phyloP scores from a whole-genome alignment of 2,888 invertebrate genomes.

The Catonia carolina region DNA sequence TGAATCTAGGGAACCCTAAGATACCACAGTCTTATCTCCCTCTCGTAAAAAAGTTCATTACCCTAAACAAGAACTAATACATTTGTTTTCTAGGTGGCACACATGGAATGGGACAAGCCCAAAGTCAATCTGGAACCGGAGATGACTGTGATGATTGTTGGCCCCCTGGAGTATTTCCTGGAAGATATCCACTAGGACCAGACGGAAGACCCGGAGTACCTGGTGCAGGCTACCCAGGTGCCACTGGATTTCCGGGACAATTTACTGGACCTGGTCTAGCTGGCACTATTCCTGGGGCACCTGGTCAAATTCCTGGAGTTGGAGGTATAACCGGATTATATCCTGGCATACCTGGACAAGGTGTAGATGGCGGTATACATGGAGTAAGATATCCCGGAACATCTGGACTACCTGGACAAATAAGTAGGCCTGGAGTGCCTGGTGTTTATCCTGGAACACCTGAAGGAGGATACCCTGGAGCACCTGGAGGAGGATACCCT shows the following conservation, averaged over 20 bases:
- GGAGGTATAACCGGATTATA: conserved; percentile 9
- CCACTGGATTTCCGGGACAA: not conserved
- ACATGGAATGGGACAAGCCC: conserved; percentile 82
- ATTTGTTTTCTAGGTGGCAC: conserved; percentile 56
- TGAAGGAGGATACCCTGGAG: conserved; percentile 30
- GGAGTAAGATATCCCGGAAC: conserved; percentile 13
- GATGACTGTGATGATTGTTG: conserved; percentile 62
- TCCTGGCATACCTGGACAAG: conserved; percentile 18
- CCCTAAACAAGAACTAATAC: no score
- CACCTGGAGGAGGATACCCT: conserved; percentile 7
- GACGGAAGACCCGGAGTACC: conserved; percentile 22
- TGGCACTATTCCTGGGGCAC: conserved; percentile 17
- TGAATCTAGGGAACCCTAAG: no score
- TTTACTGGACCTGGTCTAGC: conserved; percentile 23
- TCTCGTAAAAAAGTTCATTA: no score
- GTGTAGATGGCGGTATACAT: no score
- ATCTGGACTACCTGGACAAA: conserved; percentile 24
- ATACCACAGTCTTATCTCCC: no score
- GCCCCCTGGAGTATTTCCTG: conserved; percentile 28
- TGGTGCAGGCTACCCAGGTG: conserved; percentile 19
- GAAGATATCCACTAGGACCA: conserved; percentile 12
- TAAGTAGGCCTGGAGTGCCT: conserved; percentile 2
- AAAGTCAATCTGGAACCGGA: conserved; percentile 70
- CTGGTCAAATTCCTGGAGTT: conserved; percentile 22
- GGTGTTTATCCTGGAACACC: conserved; percentile 19